phyloP scores from a whole-genome alignment of 2,888 invertebrate genomes.

The Amiota communis region DNA sequence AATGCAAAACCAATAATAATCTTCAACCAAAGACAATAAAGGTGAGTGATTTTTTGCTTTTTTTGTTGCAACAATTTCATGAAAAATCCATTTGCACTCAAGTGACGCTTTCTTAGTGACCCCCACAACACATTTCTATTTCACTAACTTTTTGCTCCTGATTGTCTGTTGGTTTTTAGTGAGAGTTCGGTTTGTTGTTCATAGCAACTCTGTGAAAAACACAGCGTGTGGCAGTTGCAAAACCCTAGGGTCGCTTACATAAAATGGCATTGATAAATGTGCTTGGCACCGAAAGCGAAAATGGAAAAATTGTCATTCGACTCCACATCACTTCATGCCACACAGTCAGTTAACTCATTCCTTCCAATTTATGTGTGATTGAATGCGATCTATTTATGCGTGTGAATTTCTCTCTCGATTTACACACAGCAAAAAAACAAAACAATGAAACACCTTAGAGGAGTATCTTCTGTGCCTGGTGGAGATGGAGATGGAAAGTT shows the following conservation, averaged over 20 bases:
- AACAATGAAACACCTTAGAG: neutral
- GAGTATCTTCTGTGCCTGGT: no score
- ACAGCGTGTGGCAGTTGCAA: slow-evolving; percentile 12
- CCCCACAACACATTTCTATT: no score
- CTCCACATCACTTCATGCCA: no score
- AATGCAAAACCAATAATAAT: slow-evolving; percentile 19
- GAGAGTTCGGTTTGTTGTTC: neutral
- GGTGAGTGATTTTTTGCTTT: neutral
- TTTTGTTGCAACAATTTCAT: slow-evolving; percentile 7
- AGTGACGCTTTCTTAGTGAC: no score
- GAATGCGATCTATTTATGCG: slow-evolving; percentile 24
- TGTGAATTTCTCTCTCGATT: slow-evolving; percentile 15
- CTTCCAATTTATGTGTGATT: no score
- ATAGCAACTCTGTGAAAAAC: neutral
- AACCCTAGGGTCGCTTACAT: slow-evolving; percentile 14
- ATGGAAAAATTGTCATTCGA: no score
- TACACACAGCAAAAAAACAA: slow-evolving; percentile 13
- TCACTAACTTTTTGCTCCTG: no score
- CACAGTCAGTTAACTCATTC: no score
- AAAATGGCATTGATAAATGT: slow-evolving; percentile 27
- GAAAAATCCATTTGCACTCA: slow-evolving; percentile 26
- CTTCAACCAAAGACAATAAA: neutral
- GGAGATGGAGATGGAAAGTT: neutral
- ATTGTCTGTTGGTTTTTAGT: no score
- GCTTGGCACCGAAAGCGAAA: no score